phyloP scores from a whole-genome alignment of 2,888 invertebrate genomes.

The Epirrhoe tristata region DNA sequence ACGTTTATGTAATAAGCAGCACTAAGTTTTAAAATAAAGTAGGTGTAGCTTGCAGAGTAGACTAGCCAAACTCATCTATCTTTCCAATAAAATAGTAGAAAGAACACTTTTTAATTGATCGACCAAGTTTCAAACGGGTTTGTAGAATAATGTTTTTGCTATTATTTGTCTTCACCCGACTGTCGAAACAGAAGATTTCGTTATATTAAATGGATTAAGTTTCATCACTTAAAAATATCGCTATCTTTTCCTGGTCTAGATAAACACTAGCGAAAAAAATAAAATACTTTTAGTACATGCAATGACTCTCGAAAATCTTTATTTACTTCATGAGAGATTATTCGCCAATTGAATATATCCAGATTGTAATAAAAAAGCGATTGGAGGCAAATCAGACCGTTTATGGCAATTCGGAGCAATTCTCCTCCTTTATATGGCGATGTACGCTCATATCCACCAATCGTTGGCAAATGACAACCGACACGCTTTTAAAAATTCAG shows the following conservation, averaged over 20 bases:
- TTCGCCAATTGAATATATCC: conserved; percentile 37
- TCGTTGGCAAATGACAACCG: conserved; percentile 49
- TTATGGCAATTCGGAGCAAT: conserved; percentile 52
- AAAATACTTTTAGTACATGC: background rate
- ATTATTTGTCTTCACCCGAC: background rate
- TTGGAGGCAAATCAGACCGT: conserved; percentile 53
- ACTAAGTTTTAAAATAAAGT: background rate
- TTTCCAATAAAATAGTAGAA: conserved; percentile 10
- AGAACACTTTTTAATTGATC: conserved; percentile 18
- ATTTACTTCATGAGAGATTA: conserved; percentile 17
- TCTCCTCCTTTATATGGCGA: conserved; percentile 53
- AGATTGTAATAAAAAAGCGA: conserved; percentile 45
- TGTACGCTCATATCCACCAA: conserved; percentile 50
- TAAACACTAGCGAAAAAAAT: background rate
- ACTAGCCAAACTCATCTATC: conserved; percentile 11
- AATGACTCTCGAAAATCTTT: background rate
- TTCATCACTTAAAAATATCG: background rate
- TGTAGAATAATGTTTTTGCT: conserved; percentile 2
- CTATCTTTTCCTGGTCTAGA: background rate
- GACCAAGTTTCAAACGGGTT: conserved; percentile 2
- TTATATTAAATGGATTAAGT: background rate
- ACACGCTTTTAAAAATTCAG: conserved; percentile 33
- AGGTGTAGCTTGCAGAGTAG: background rate
- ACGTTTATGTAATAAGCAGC: too few species aligned
- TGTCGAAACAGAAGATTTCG: background rate